A percentile compares a stretch with the other conserved stretches of the same genome.
These are phyloP conservation scores for Parnassius glacialis DNA, from an alignment of 2,888 invertebrate genomes.

Conservation along the genomic window DNA sequence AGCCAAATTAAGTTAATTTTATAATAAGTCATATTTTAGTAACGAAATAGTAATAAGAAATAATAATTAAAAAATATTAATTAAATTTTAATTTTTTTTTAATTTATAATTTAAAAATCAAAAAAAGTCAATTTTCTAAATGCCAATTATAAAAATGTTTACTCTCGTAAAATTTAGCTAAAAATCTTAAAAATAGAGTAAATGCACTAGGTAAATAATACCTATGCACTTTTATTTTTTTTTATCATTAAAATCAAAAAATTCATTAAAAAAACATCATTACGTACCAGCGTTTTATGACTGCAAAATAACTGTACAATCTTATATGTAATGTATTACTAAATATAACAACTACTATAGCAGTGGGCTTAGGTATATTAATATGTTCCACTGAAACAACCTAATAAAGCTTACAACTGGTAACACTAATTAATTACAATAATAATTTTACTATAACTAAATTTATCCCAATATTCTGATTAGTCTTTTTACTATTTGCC, in stretches of 20 bases:
- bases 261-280: neutral
- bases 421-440: neutral
- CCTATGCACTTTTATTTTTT: neutral
- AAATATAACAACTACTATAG: neutral
- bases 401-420: neutral
- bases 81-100: too few species aligned
- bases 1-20: too few species aligned
- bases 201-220: neutral
- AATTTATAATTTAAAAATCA: too few species aligned
- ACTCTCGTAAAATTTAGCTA: neutral
- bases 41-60: too few species aligned
- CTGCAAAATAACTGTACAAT: neutral
- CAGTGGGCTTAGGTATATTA: neutral
- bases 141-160: too few species aligned
- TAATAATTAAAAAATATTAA: too few species aligned
- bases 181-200: neutral
- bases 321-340: neutral
- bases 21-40: too few species aligned
- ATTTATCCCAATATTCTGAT: neutral
- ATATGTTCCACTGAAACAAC: neutral
- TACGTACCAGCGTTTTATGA: neutral
- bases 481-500: neutral
- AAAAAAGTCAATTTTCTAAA: too few species aligned
- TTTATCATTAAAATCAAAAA: too few species aligned
- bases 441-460: too few species aligned